Evolutionary conservation across 1,140 invertebrate species (phyloP).

Genomic region (Argopecten irradians): DNA sequence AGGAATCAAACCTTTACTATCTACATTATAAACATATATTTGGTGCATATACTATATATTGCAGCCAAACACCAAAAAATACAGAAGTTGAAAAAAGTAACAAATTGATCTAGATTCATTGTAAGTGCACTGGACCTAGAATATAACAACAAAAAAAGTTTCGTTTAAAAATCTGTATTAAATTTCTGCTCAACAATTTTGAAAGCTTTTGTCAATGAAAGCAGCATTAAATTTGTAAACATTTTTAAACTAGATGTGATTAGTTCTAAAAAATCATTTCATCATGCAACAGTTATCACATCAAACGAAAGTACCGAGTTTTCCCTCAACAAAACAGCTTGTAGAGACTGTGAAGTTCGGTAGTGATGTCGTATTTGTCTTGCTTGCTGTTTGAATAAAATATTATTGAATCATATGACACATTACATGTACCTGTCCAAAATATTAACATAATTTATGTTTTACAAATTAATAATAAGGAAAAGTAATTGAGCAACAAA

Average conservation of each 20-base stretch:
- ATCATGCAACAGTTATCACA: background rate
- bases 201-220: background rate
- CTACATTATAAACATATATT: no score
- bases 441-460: no score
- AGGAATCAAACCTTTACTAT: no score
- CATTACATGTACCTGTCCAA: no score
- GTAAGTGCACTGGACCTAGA: no score
- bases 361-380: background rate
- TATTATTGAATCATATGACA: background rate
- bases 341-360: background rate
- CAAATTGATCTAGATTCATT: no score
- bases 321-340: background rate
- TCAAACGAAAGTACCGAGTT: background rate
- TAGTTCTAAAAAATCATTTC: background rate
- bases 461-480: no score
- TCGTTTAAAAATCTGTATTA: background rate
- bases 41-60: no score
- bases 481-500: constrained; percentile 74
- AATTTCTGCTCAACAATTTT: no score
- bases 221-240: background rate
- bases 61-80: no score
- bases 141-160: no score
- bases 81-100: no score
- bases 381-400: constrained; percentile 18
- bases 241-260: background rate